Evolutionary conservation across 2,888 invertebrate genomes (phyloP).

Genomic region (Kryphioiulus occultus): DNA sequence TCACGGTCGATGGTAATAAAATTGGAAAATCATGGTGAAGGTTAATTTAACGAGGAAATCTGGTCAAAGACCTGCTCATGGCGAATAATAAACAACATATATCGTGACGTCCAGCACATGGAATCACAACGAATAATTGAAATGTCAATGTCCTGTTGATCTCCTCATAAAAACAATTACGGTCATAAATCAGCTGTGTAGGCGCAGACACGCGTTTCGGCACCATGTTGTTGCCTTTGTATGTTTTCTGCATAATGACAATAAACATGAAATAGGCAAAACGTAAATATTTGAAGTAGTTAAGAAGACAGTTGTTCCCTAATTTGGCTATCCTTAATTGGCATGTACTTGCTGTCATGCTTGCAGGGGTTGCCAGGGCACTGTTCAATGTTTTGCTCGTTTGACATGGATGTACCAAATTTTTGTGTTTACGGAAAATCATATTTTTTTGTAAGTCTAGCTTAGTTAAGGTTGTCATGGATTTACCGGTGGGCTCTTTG

Average conservation of each 20-base stretch:
- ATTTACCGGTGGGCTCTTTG: no score
- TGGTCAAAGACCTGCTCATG: conserved; percentile 14
- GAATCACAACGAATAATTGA: neutral
- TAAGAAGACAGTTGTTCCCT: neutral
- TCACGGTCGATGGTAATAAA: neutral
- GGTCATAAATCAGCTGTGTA: neutral
- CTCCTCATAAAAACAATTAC: neutral
- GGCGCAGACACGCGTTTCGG: neutral
- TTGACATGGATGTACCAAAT: neutral
- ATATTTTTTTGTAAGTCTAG: neutral
- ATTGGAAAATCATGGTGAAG: neutral
- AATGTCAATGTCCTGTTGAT: conserved; percentile 1
- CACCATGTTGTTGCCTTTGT: neutral
- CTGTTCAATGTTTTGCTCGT: neutral
- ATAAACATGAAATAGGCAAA: no score
- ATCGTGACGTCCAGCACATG: conserved; percentile 1
- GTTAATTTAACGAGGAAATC: neutral
- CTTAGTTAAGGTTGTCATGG: no score
- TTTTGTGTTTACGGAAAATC: neutral
- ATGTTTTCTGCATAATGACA: neutral
- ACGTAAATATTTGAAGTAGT: neutral
- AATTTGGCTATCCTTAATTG: neutral
- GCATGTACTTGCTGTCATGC: no score
- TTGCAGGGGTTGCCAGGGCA: neutral
- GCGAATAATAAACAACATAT: conserved; percentile 8